These are phyloP conservation scores for Leucoraja erinaceus DNA, from an alignment of 2,113 vertebrate genomes.

Conservation along the genomic window DNA sequence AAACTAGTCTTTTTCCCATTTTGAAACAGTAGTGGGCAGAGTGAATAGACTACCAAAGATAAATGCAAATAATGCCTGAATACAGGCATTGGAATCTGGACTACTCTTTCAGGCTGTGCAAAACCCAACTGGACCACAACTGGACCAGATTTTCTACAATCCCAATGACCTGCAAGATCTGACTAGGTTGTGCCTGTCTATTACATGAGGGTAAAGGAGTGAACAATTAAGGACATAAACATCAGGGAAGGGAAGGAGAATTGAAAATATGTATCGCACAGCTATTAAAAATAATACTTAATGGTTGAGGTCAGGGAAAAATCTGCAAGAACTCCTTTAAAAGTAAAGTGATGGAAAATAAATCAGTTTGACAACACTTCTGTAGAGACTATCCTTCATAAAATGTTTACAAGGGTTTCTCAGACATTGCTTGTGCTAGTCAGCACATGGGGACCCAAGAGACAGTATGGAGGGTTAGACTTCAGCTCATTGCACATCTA, in stretches of 20 bases:
- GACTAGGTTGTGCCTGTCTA: neutral
- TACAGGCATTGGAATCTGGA: neutral
- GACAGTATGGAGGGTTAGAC: slow-evolving; percentile 44
- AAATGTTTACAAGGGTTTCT: slow-evolving; percentile 43
- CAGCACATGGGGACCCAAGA: slow-evolving; percentile 38
- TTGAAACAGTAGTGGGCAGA: neutral
- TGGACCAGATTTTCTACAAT: neutral
- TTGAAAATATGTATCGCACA: neutral
- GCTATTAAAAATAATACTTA: neutral
- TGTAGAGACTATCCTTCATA: slow-evolving; percentile 41
- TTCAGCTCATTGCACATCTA: slow-evolving; percentile 42
- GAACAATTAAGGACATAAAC: neutral
- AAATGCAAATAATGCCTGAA: neutral
- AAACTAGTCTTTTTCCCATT: neutral
- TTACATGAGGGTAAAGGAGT: neutral
- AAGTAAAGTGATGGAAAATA: slow-evolving; percentile 29
- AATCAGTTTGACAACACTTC: slow-evolving; percentile 42
- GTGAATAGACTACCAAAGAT: neutral
- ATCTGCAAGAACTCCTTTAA: neutral
- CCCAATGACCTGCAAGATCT: neutral
- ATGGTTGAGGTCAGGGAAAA: neutral
- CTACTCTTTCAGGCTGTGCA: neutral
- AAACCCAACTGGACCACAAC: neutral
- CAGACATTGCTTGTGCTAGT: slow-evolving; percentile 43
- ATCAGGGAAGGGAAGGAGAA: neutral